These are phyloP conservation scores for Anorthoa munda DNA, from an alignment of 2,888 invertebrate species.

Conservation along the genomic window DNA sequence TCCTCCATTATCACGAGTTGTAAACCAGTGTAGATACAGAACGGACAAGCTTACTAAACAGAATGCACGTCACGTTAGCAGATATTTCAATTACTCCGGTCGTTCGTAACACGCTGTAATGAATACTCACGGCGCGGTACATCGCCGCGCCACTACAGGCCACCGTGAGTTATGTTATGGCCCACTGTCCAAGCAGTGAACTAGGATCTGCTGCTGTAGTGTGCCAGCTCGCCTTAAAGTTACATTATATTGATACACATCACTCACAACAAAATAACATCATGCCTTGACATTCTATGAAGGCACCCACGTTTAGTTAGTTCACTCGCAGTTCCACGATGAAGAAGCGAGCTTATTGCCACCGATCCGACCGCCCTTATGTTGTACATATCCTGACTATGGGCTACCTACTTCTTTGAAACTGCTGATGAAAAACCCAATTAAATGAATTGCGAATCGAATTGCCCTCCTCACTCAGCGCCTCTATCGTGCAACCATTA, in stretches of 20 bases:
- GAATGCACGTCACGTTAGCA: slow-evolving; percentile 44
- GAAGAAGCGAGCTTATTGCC: no score
- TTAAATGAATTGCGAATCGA: no score
- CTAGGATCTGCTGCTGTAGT: slow-evolving; percentile 8
- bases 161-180: slow-evolving; percentile 44
- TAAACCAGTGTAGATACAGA: background rate
- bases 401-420: no score
- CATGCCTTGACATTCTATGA: no score
- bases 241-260: background rate
- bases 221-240: background rate
- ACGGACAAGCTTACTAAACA: background rate
- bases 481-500: background rate
- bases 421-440: background rate
- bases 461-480: background rate
- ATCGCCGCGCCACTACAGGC: slow-evolving; percentile 19
- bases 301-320: no score
- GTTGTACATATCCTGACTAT: no score
- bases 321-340: no score
- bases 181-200: slow-evolving; percentile 27
- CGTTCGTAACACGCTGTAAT: slow-evolving; percentile 57
- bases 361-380: no score
- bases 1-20: no score
- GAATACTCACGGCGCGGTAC: slow-evolving; percentile 51
- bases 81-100: slow-evolving; percentile 64
- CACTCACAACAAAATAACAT: no score